Base-by-base conservation (phyloP, 2,113 vertebrate species). In the Cathartes aura region DNA sequence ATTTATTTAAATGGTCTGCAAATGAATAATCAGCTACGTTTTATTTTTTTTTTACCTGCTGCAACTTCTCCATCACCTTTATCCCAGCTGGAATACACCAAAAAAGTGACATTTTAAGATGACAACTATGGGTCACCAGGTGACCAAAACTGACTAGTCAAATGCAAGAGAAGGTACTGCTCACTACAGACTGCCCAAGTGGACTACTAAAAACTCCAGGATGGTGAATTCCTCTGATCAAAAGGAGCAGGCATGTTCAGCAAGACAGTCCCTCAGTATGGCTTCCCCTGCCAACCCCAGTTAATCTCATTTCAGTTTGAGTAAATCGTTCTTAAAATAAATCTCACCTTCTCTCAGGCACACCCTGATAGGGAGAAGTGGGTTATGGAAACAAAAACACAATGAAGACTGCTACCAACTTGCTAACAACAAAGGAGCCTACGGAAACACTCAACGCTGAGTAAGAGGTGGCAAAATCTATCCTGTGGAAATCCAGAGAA, bases 371-470 rank as follows among this genome's bases (percentile, higher is more conserved):
- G 34, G 36, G 19, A 58, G n/a, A 84, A 90, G 24, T 24, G 10
- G 26, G 30, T 60, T 76, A 72, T 0, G 1, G 52, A 76, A 68
- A 73, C 21, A 92, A 80, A 93, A 80, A 7, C 52, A 75, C 15
- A 71, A 43, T 34, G 75, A 72, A 5, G 8, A 82, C 18, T 47
- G 52, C 11, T 34, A 71, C 17, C 36, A 63, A 34, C 62, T 36
- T 73, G 34, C 67, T 80, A 60, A 75, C 32, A 87, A 42, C n/a
- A 56, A 56, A 40, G 14, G 16, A 82, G 8, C 9, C 56, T 64
- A 50, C 0, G 0, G 74, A 92, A 88, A 85, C 21, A 63, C 43
- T 67, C 47, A 43, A 22, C 0, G 0, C 8, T 32, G 66, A 63
- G 17, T 8, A 90, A 93, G 70, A 82, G 24, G 12, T 23, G 20